phyloP scores from a whole-genome alignment of 2,113 vertebrate species.

The Deroptyus accipitrinus region DNA sequence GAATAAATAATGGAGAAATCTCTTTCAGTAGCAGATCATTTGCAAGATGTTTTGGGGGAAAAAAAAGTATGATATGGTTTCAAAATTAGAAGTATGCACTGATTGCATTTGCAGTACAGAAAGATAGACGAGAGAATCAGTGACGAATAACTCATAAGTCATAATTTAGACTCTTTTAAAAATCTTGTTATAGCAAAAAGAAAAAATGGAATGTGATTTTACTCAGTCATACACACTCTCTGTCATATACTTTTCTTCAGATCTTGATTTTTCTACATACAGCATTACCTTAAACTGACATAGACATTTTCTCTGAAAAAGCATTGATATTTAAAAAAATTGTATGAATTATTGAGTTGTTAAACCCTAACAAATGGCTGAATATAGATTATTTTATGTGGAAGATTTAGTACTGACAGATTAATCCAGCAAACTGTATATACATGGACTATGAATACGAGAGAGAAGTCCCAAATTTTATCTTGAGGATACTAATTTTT shows the following conservation, averaged over 20 bases:
- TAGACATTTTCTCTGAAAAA: neutral
- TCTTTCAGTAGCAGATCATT: neutral
- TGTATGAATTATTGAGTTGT: neutral
- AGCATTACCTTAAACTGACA: neutral
- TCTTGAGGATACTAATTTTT: neutral
- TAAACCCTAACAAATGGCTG: neutral
- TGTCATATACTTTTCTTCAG: rapidly evolving
- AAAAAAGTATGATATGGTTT: neutral
- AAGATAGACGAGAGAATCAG: neutral
- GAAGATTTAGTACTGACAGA: neutral
- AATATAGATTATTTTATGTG: neutral
- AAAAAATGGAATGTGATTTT: neutral
- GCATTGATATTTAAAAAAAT: neutral
- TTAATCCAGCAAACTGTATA: neutral
- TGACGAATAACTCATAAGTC: neutral
- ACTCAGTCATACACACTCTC: neutral
- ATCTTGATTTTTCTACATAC: neutral
- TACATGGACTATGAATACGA: neutral
- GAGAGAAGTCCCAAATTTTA: neutral
- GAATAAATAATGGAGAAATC: neutral
- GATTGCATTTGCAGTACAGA: neutral
- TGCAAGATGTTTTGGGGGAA: neutral
- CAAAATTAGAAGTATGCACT: neutral
- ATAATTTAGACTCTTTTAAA: neutral
- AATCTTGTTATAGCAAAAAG: neutral